Conservation (phyloP, 2,797 vertebrate genomes). For the Todus mexicanus region DNA sequence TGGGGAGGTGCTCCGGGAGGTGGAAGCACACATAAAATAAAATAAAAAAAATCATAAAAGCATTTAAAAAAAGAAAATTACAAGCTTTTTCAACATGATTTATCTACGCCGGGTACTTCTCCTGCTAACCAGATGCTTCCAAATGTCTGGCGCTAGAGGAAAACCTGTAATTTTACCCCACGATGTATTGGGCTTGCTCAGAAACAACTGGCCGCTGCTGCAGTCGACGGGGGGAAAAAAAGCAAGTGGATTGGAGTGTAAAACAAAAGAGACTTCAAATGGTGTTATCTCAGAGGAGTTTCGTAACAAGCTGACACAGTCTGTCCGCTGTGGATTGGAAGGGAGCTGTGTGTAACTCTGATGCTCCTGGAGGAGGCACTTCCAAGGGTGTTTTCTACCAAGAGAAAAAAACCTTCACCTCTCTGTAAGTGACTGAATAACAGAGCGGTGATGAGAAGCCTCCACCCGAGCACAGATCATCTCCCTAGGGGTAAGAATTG, state of each 20-base stretch:
- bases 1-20: background rate
- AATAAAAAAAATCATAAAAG: background rate
- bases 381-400: background rate
- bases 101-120: background rate
- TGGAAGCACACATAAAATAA: background rate
- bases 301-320: background rate
- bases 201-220: background rate
- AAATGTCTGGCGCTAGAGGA: background rate
- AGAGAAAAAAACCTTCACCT: background rate
- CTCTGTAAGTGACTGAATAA: background rate
- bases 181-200: background rate
- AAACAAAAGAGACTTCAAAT: background rate
- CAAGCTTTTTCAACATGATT: conserved; percentile 18
- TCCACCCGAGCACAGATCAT: background rate
- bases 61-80: background rate
- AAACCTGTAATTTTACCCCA: background rate
- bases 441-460: background rate
- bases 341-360: too few relatives aligned
- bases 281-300: background rate
- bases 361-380: background rate
- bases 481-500: background rate
- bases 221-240: background rate
- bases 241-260: background rate
- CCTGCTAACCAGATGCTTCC: conserved; percentile 8
- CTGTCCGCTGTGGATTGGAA: background rate